Evolutionary conservation across 2,797 vertebrate genomes (phyloP).

Genomic region (Merluccius polli): DNA sequence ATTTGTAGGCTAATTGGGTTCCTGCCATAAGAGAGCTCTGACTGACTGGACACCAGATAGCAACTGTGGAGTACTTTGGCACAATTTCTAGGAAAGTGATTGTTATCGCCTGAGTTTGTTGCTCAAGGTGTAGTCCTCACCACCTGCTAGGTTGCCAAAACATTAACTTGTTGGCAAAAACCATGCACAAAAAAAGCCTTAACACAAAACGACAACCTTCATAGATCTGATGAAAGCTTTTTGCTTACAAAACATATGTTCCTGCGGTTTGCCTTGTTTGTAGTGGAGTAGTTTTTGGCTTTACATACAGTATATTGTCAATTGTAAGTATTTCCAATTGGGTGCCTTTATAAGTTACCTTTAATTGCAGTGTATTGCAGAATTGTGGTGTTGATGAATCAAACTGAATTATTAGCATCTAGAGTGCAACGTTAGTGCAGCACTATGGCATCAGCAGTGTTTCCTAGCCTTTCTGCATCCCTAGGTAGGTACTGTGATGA

Average conservation of each 20-base stretch:
- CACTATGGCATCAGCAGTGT: neutral
- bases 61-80: neutral
- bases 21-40: neutral
- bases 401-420: neutral
- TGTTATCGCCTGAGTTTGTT: neutral
- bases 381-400: neutral
- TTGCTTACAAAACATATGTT: neutral
- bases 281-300: neutral
- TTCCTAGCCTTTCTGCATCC: neutral
- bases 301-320: neutral
- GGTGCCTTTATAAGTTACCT: neutral
- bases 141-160: neutral
- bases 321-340: neutral
- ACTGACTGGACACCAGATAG: neutral
- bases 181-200: no score
- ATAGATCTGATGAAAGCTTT: neutral
- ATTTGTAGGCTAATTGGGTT: neutral
- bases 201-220: neutral
- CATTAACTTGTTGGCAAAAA: neutral
- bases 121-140: neutral
- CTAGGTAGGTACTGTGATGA: constrained; percentile 25
- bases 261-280: neutral
- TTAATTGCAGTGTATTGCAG: neutral
- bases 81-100: neutral
- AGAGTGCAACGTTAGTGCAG: neutral